phyloP scores from a whole-genome alignment of 2,888 invertebrate species.

The Aporophyla lueneburgensis region DNA sequence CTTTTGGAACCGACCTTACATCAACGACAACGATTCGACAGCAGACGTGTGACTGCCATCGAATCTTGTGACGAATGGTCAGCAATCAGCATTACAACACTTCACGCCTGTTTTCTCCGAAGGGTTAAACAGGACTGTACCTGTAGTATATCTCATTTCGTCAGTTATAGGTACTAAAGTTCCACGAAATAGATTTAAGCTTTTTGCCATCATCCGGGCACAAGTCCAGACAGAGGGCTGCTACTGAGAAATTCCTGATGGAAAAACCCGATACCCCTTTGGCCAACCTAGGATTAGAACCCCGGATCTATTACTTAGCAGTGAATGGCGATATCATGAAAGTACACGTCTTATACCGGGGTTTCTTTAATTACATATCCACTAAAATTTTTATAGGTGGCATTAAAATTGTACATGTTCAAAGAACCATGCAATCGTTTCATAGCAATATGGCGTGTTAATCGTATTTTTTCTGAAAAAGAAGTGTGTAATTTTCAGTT shows the following conservation, averaged over 20 bases:
- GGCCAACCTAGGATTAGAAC: background rate
- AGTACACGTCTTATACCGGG: background rate
- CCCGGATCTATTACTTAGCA: background rate
- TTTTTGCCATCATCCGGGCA: no score
- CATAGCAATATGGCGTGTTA: background rate
- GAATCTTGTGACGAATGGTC: background rate
- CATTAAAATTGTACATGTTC: background rate
- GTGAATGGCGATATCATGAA: background rate
- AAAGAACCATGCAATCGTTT: background rate
- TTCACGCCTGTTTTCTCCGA: background rate
- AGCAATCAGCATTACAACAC: background rate
- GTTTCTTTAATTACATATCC: background rate
- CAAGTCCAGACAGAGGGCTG: background rate
- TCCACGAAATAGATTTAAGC: no score
- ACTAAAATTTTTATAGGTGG: constrained; percentile 6
- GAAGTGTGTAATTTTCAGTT: background rate
- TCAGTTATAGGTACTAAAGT: background rate
- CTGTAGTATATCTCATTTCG: background rate
- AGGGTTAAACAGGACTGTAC: background rate
- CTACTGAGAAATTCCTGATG: no score
- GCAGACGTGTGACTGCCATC: no score
- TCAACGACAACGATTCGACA: background rate
- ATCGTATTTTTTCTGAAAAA: background rate
- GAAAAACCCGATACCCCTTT: background rate
- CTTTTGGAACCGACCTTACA: background rate